A percentile compares a stretch with the other conserved stretches of the same genome.
These are phyloP conservation scores for Geotrypetes seraphini DNA, from an alignment of 2,797 vertebrate genomes.

Conservation along the genomic window DNA sequence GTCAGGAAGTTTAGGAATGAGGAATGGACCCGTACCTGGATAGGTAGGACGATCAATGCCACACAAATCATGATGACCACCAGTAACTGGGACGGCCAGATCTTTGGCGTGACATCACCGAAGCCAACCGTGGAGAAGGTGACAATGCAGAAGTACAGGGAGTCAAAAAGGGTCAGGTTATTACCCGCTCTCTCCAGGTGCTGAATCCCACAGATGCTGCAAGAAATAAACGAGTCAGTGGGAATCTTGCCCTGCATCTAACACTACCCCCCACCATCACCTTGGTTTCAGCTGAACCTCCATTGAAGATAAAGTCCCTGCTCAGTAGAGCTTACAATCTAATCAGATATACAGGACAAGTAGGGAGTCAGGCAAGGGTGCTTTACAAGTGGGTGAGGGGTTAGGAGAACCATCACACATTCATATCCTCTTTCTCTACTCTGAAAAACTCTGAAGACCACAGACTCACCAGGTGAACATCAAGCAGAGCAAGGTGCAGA, in stretches of 20 bases:
- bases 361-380: too few relatives aligned
- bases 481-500: constrained; percentile 73
- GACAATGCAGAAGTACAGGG: constrained; percentile 75
- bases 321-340: too few relatives aligned
- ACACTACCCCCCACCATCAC: not conserved
- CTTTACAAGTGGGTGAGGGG: too few relatives aligned
- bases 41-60: constrained; percentile 71
- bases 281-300: too few relatives aligned
- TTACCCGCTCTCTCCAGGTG: constrained; percentile 71
- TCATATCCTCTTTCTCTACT: too few relatives aligned
- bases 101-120: constrained; percentile 69
- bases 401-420: too few relatives aligned
- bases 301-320: too few relatives aligned
- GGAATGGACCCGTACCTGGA: too few relatives aligned
- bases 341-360: too few relatives aligned
- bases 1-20: too few relatives aligned
- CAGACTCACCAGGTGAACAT: constrained; percentile 80
- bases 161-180: constrained; percentile 73
- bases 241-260: not conserved
- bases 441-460: too few relatives aligned
- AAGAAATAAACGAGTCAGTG: not conserved
- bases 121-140: constrained; percentile 77
- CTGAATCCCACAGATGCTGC: constrained; percentile 73
- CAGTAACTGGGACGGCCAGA: constrained; percentile 76
- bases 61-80: constrained; percentile 79